Evolutionary conservation across 2,888 invertebrate genomes (phyloP).

Genomic region (Netelia fuscicornis): DNA sequence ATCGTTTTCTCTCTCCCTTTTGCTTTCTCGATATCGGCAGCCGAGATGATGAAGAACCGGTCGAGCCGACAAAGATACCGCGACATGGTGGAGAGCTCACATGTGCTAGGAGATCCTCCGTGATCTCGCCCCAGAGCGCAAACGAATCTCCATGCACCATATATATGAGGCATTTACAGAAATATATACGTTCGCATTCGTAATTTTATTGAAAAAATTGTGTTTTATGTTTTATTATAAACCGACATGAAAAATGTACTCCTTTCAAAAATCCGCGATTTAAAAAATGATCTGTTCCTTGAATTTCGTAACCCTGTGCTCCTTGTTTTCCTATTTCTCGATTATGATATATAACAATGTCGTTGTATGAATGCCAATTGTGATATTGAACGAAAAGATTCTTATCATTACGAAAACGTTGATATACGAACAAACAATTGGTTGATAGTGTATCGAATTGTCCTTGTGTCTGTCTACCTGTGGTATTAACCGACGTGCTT

Average conservation of each 20-base stretch:
- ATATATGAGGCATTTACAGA: not conserved
- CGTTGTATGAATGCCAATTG: not conserved
- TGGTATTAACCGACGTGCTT: constrained; percentile 18
- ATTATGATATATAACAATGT: constrained; percentile 4
- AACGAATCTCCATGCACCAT: not conserved
- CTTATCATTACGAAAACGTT: constrained; percentile 22
- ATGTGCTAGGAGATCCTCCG: constrained; percentile 60
- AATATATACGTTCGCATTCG: not conserved
- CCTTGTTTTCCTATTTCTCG: not conserved
- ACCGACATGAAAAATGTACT: not conserved
- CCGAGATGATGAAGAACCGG: constrained; percentile 82
- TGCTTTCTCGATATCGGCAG: constrained; percentile 77
- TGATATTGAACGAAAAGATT: not conserved
- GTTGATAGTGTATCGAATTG: constrained; percentile 31
- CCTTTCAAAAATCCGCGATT: not conserved
- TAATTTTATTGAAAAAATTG: not conserved
- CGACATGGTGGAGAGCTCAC: constrained; percentile 77
- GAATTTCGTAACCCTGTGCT: not conserved
- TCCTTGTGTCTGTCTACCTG: constrained; percentile 24
- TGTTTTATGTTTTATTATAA: not conserved
- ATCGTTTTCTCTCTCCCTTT: constrained; percentile 55
- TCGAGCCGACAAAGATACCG: constrained; percentile 82
- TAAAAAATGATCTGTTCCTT: not conserved
- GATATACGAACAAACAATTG: constrained; percentile 60
- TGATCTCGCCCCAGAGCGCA: constrained; percentile 45